Evolutionary conservation across 2,797 vertebrate species (phyloP), one percentile per base, ranked within the genome.

Genomic region (Cuniculus paca): DNA sequence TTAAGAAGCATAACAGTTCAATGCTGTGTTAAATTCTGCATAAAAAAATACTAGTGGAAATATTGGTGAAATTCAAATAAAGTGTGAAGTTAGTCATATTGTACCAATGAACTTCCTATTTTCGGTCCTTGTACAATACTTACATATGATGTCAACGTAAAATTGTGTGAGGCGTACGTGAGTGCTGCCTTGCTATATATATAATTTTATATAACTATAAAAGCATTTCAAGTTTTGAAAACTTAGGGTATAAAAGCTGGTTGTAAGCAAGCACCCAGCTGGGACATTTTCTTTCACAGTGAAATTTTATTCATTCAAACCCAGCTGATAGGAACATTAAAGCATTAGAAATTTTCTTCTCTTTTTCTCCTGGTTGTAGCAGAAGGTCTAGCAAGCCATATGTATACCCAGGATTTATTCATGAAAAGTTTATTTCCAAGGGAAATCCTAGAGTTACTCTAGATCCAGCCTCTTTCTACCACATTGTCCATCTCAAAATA

Each of bases 251-350:
- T 45, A 14, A 45, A 91, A 54, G 70, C 6, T 74, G 39, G 22
- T 28, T 83, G 3, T 58, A 93, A 92, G 52, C 84, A 94, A 75
- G 24, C 39, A 82, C 68, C 36, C 34, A 92, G 31, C 31, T 77
- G 93, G 74, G n/a, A 74, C 12, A 88, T 91, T 75, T 96, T 93
- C 63, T 88, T 91, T 95, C 72, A 58, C 31, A 34, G n/a, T 54
- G 26, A 88, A 91, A 87, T 95, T 94, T 92, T 79, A 88, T 84
- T 95, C 95, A 95, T 84, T 94, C 39, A 45, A 94, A 88, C 26
- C n/a, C 75, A 91, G 42, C 60, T 92, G 77, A 88, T 6, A 61
- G 24, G 16, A 95, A 61, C 26, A 28, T 58, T 65, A 1, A 79
- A 61, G 28, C 34, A 28, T 31, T 84, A 7, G n/a, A 94, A 45